Evolutionary conservation across 1,140 invertebrate genomes (phyloP), one percentile per base, ranked within the genome.

Genomic region (Nylanderia fulva): DNA sequence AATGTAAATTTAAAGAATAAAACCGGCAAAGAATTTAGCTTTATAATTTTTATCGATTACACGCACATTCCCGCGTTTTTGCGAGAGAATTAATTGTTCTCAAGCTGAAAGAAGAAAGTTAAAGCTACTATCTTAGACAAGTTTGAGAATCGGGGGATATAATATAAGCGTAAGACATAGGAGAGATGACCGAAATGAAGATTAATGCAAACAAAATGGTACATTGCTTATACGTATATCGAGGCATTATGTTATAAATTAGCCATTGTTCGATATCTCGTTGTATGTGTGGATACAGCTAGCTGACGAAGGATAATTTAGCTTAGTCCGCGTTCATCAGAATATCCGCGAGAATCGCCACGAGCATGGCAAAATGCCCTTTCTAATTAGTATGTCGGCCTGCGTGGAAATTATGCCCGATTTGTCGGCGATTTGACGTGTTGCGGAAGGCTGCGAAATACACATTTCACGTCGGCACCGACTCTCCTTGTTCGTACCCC

Each of bases 271-370:
- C 85, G 60, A 58, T 80, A 83, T 87, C 83, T 86, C 79, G 87
- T n/a, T n/a, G n/a, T n/a, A n/a, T 86, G 82, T 86, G 85, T 86
- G 87, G 88, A 92, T 91, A 75, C 69, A 79, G 75, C 87, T 90
- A 91, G 88, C 91, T 91, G 90, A 92, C 90, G 91, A 90, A 91
- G 91, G 91, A 87, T 92, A 92, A 92, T 92, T 92, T 91, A 87
- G 80, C 89, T 66, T 69, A 85, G 79, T n/a, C 86, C 80, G 42
- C 89, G 71, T 85, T 89, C 74, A 88, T 39, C 85, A 79, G 72
- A 82, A 42, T 84, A 90, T 86, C 64, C 85, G 45, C 74, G 68
- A 84, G 84, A 83, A 79, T 85, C 84, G 64, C 74, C 72, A 54
- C 74, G 60, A 76, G 58, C 58, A 21, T 8, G 61, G 69, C 54